A percentile compares a stretch with the other conserved stretches of the same genome.
phyloP scores from a whole-genome alignment of 1,140 invertebrate species.

The Parapsyche elsis region DNA sequence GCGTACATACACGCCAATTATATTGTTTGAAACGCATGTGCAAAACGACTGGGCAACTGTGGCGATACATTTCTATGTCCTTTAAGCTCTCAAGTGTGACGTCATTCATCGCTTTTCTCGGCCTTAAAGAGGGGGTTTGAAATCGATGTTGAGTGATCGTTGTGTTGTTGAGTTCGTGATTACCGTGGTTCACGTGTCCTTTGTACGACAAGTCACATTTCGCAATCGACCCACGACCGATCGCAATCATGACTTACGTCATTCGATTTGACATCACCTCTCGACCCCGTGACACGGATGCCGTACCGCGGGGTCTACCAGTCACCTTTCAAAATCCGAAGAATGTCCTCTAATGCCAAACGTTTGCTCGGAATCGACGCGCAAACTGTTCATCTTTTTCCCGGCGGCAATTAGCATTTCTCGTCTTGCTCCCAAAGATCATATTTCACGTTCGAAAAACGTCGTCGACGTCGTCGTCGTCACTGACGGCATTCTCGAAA shows the following conservation, averaged over 20 bases:
- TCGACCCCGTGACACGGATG: not conserved
- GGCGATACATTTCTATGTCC: no score
- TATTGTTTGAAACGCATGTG: no score
- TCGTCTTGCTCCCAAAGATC: not conserved
- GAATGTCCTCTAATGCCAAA: not conserved
- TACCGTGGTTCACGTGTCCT: constrained; percentile 31
- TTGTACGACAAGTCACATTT: constrained; percentile 11
- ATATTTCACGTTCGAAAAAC: constrained; percentile 1
- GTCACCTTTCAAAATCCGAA: not conserved
- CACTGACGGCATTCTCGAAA: not conserved
- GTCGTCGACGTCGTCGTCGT: not conserved
- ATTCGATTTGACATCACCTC: constrained; percentile 24
- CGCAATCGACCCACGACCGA: constrained; percentile 23
- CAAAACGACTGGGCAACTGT: no score
- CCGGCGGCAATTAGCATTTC: no score
- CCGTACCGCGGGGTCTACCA: not conserved
- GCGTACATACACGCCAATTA: not conserved
- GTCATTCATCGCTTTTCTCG: no score
- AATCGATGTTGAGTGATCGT: not conserved
- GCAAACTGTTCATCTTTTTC: no score
- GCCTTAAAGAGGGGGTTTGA: no score
- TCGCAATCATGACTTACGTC: constrained; percentile 14
- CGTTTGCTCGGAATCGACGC: no score
- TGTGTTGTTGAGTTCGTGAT: not conserved
- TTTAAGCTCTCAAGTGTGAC: no score